Percentiles rank a stretch among this genome's conserved stretches.
Conservation (phyloP, 2,888 invertebrate genomes). For the Xestia rhomboidea region DNA sequence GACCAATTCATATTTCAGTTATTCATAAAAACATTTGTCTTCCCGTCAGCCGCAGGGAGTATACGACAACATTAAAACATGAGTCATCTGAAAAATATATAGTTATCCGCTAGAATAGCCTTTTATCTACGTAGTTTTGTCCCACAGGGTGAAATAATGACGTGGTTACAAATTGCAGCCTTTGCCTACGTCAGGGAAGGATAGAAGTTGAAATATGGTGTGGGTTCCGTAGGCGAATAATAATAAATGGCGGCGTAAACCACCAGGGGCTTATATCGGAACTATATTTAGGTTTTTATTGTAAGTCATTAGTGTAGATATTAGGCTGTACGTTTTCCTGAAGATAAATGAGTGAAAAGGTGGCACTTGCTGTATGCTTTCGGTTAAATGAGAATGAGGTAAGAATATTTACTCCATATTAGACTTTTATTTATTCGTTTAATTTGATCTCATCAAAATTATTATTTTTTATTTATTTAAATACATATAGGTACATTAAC, state of each 20-base stretch:
- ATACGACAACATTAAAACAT: slow-evolving; percentile 11
- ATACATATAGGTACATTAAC: no score
- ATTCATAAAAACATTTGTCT: slow-evolving; percentile 12
- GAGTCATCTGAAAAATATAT: slow-evolving; percentile 9
- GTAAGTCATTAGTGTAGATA: background rate
- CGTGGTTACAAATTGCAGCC: slow-evolving; percentile 45
- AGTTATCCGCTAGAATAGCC: background rate
- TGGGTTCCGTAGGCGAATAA: slow-evolving; percentile 13
- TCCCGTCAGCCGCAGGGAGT: slow-evolving; percentile 6
- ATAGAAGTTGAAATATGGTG: slow-evolving; percentile 7
- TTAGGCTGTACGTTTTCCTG: background rate
- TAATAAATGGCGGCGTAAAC: background rate
- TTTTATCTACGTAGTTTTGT: slow-evolving; percentile 18
- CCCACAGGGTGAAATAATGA: slow-evolving; percentile 32
- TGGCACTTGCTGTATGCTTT: background rate
- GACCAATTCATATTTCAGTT: background rate
- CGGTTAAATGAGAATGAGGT: background rate
- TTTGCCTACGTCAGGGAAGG: background rate
- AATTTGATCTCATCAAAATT: background rate
- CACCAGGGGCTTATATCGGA: background rate
- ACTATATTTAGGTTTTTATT: background rate
- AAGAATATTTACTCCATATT: background rate
- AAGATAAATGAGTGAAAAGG: background rate
- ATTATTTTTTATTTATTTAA: no score
- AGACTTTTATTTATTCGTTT: background rate